Percentiles rank a stretch among this genome's conserved stretches.
Evolutionary conservation across 2,113 vertebrate species (phyloP).

Genomic region (Ophthalmolycus amberensis): DNA sequence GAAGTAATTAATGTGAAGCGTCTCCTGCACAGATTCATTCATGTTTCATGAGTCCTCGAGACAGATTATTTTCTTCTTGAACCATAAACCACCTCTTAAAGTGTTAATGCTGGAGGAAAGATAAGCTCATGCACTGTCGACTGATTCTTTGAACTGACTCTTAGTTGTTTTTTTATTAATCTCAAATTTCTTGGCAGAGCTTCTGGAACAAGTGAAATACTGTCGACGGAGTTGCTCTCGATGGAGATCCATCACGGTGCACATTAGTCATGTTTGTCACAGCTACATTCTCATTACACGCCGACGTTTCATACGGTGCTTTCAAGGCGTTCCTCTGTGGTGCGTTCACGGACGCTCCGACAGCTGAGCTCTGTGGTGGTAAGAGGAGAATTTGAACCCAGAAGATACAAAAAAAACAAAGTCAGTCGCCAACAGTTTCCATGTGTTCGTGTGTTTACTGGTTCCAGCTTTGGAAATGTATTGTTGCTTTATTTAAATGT

Average conservation of each 20-base stretch:
- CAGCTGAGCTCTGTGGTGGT: not conserved
- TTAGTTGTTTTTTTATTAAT: not conserved
- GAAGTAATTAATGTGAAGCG: slow-evolving; percentile 15
- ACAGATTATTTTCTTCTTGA: not conserved
- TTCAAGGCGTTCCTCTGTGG: not conserved
- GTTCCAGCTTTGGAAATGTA: not conserved
- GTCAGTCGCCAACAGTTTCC: too few species aligned
- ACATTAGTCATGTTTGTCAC: not conserved
- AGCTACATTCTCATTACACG: not conserved
- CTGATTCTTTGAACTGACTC: not conserved
- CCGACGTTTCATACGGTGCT: not conserved
- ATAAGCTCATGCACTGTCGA: not conserved
- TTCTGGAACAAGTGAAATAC: not conserved
- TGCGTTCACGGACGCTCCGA: not conserved
- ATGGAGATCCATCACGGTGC: not conserved
- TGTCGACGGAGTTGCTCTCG: not conserved
- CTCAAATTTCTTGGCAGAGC: not conserved
- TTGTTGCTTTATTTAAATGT: too few species aligned
- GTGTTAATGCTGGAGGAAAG: not conserved
- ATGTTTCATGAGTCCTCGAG: slow-evolving; percentile 16
- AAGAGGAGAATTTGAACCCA: not conserved
- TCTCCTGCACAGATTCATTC: slow-evolving; percentile 12
- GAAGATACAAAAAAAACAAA: too few species aligned
- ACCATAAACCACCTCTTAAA: not conserved
- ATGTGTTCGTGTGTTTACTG: too few species aligned